These are phyloP conservation scores for Eulemur coronatus DNA, from an alignment of 2,797 vertebrate genomes.

Conservation along the genomic window DNA sequence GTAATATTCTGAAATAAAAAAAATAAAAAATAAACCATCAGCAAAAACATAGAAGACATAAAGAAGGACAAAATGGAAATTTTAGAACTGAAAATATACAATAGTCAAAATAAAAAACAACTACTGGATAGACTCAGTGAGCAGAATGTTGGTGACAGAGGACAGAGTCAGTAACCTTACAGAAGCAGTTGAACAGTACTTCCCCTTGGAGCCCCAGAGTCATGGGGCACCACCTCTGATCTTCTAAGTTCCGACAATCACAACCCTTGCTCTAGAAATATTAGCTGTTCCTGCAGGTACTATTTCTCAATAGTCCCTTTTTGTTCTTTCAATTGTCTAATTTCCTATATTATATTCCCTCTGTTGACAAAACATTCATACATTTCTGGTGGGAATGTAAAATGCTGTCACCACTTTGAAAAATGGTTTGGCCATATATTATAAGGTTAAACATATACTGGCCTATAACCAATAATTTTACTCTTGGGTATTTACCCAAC, in stretches of 20 bases:
- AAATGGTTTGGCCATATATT: background rate
- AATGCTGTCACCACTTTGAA: background rate
- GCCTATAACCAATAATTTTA: background rate
- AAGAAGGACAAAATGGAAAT: conserved; percentile 18
- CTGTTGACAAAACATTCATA: background rate
- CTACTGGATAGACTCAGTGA: background rate
- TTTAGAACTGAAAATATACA: conserved; percentile 42
- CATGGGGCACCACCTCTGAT: background rate
- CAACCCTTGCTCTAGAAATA: background rate
- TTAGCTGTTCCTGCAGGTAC: background rate
- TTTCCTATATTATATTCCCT: background rate
- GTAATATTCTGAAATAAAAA: no score
- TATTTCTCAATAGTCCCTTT: background rate
- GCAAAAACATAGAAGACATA: background rate
- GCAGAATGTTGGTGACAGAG: background rate
- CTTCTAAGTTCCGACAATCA: background rate
- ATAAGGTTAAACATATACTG: background rate
- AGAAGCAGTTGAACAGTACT: background rate
- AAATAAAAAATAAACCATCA: conserved; percentile 7
- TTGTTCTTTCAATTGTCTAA: background rate
- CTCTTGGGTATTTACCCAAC: background rate
- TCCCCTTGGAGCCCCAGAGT: background rate
- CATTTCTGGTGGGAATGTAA: background rate
- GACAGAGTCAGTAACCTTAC: background rate
- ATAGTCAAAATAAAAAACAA: background rate